Conservation (phyloP, 2,113 vertebrate genomes). For the Odocoileus hemionus region DNA sequence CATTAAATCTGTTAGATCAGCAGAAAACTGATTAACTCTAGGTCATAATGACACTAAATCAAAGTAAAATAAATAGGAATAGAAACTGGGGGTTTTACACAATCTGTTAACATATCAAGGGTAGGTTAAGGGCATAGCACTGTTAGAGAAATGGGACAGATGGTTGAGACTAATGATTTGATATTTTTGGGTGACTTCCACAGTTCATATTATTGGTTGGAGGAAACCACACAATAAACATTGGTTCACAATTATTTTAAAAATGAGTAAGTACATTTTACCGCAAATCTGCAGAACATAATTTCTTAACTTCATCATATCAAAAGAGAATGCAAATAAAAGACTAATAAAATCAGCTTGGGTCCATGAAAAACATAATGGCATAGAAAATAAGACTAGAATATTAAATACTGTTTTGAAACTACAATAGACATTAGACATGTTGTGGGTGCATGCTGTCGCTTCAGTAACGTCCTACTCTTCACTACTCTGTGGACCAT, state of each 20-base stretch:
- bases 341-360: neutral
- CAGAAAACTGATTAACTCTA: slow-evolving; percentile 32
- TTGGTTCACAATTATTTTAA: neutral
- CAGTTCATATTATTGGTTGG: slow-evolving; percentile 17
- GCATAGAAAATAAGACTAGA: neutral
- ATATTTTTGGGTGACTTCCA: slow-evolving; percentile 32
- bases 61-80: slow-evolving; percentile 23
- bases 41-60: slow-evolving; percentile 7
- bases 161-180: slow-evolving; percentile 49
- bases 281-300: neutral
- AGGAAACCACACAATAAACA: slow-evolving; percentile 27
- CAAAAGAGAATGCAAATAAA: neutral
- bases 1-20: slow-evolving; percentile 5
- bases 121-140: slow-evolving; percentile 11
- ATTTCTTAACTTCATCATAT: neutral
- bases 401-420: neutral
- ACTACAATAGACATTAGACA: neutral
- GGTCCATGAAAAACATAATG: neutral
- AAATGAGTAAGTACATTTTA: neutral
- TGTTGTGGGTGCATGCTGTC: neutral
- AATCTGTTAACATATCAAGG: slow-evolving; percentile 42
- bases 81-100: slow-evolving; percentile 17
- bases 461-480: neutral
- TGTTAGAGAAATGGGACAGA: slow-evolving; percentile 10
- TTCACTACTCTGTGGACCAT: accelerated